Evolutionary conservation across 2,797 vertebrate genomes (phyloP).

Genomic region (Premnoplex brunnescens): DNA sequence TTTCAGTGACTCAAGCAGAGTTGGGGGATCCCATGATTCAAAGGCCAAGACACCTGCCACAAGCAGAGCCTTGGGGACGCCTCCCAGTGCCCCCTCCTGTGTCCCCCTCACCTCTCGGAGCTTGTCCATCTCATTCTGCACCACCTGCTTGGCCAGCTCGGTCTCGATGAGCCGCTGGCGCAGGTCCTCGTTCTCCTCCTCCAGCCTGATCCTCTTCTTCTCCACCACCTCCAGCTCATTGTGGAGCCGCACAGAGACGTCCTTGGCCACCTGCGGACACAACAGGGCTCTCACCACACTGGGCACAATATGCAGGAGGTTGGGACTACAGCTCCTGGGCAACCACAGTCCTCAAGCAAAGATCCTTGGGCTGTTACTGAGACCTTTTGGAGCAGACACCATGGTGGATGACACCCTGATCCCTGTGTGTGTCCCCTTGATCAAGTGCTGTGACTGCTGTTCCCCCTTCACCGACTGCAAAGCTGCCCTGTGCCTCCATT

Average conservation of each 20-base stretch:
- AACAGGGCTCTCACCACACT: neutral
- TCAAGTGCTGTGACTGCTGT: accelerated
- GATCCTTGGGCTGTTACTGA: neutral
- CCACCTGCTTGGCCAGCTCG: slow-evolving; percentile 94
- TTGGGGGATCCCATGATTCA: neutral
- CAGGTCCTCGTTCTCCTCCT: slow-evolving; percentile 94
- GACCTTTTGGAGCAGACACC: neutral
- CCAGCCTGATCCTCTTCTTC: slow-evolving; percentile 89
- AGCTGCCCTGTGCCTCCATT: accelerated
- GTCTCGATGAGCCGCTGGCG: slow-evolving; percentile 90
- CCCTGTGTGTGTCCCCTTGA: neutral
- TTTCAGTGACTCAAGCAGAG: neutral
- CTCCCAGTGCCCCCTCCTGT: accelerated
- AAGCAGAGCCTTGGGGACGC: neutral
- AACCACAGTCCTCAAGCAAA: neutral
- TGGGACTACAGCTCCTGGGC: neutral
- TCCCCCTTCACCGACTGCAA: neutral
- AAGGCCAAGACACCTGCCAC: neutral
- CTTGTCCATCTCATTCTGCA: slow-evolving; percentile 95
- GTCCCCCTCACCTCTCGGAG: slow-evolving; percentile 85
- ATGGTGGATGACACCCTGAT: neutral
- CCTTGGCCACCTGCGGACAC: slow-evolving; percentile 89
- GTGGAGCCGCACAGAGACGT: slow-evolving; percentile 94
- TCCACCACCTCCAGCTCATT: slow-evolving; percentile 91
- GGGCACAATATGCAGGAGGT: accelerated